Evolutionary conservation across 2,888 invertebrate genomes (phyloP), one percentile per base, ranked within the genome.

Genomic region (Hedychridium roseum): DNA sequence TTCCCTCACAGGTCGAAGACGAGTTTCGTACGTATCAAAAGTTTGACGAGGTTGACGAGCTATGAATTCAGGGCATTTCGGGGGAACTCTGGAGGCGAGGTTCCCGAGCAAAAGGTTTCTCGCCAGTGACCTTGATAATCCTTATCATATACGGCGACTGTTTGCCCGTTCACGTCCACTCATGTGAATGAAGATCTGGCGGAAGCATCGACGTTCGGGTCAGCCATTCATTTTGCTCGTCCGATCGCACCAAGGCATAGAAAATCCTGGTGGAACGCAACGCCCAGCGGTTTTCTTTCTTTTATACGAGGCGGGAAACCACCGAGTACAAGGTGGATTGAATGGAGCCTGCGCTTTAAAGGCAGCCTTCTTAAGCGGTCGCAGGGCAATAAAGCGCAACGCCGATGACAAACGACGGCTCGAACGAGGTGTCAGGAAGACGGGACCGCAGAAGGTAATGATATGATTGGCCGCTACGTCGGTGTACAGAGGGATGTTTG

Each of bases 361-460:
- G 43, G 40, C 47, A 45, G 46, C 51, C 41, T 57, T 46, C 64
- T 54, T 55, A 49, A 58, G 51, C 43, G 60, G 49, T 41, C 50
- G 59, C 53, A 57, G 54, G 41, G 46, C 43, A 38, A 54, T 51
- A 58, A 64, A 60, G 64, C 48, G 58, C 64, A 61, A 61, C 54
- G 54, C 45, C 61, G 68, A 70, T 73, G 74, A 74, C 72, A 68
- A 74, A 72, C 72, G 75, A 70, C 67, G 72, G 66, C 68, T 70
- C 51, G 54, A 54, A 76, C 71, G 73, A 73, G 73, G 77, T 76
- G 77, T 75, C 72, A 66, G 70, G 65, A 65, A 70, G 73, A 73
- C 71, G 65, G 64, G 53, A 75, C 76, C 78, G 69, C 73, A 76
- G 52, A 70, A 68, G 69, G 71, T 78, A 78, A 78, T 76, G 74